Evolutionary conservation across 2,797 vertebrate species (phyloP), one percentile per base, ranked within the genome.

Genomic region (Sardinella longiceps): DNA sequence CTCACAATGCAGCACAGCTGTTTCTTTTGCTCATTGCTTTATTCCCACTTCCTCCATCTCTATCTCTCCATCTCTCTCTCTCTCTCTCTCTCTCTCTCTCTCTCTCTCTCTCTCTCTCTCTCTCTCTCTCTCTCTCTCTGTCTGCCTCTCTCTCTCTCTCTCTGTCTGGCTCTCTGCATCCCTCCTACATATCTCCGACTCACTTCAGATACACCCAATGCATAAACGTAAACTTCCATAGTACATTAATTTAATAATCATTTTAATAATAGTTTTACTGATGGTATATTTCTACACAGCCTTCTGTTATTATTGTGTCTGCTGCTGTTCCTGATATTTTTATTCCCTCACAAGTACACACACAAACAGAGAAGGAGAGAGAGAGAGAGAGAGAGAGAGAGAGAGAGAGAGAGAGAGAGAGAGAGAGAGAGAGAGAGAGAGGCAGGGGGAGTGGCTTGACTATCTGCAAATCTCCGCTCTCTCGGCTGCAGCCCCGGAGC

Each of bases 1-100:
- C 91, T 92, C 88, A 94, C 94, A 94, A 94, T 93, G 91, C 91
- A 92, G 92, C 93, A 94, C 94, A 94, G 93, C 92, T 91, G 90
- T 94, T 93, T 92, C 90, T 66, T 84, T 74, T 56, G 48, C 51
- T 43, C 80, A n/a, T 63, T 48, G 37, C 1, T 30, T 45, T n/a
- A n/a, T n/a, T n/a, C n/a, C n/a, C n/a, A n/a, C n/a, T n/a, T n/a
- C n/a, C n/a, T n/a, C n/a, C n/a, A n/a, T n/a, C n/a, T n/a, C n/a
- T n/a, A n/a, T 10, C 84, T 84, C 63, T 84, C 74, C 46, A 66
- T 82, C 81, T 84, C 3, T 33, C n/a, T 30, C 60, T 30, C 63
- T 18, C 81, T 43, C 82, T 80, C 81, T 48, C 66, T 43, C 25
- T 33, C 28, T 33, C 77, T 85, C 84, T 84, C 80, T 85, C 74